Base-by-base conservation (phyloP, 2,888 invertebrate genomes). In the Platycheirus albimanus region DNA sequence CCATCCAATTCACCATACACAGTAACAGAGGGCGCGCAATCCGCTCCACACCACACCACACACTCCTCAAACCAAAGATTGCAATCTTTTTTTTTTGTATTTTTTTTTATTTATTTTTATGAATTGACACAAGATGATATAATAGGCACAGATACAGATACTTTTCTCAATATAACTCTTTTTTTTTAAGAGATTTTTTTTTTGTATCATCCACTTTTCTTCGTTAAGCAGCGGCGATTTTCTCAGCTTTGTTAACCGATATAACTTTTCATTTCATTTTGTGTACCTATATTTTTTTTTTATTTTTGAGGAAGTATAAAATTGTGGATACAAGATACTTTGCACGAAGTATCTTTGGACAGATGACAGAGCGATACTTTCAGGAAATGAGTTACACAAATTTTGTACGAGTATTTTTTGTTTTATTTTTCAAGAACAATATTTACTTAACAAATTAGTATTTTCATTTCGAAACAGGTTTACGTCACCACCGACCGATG, bases 81-180 rank as follows among this genome's bases (percentile, higher is more conserved):
- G 83, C 83, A 74, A 83, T 78, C 83, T 78, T 36, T 64, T 72
- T 67, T 38, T 54, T 41, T 49, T 7, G 5, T 33, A 36, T 61
- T 45, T 49, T 15, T 36, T 36, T 19, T 33, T 38, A 33, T 61
- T 45, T 56, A 36, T 58, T 45, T 61, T 51, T 74, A 67, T 45
- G 69, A 72, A 78, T 83, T 83, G 83, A 83, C 78, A 83, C 83
- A 69, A 78, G 78, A 83, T 83, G 83, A 83, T 83, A 83, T 83
- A 83, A 83, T 83, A 83, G n/a, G 69, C 83, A 83, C 81, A 83
- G 78, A 83, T 74, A 78, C 78, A 78, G 83, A 81, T 81, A 81
- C 81, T 80, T 80, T 79, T 61, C 64, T 56, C 74, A 67, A 56
- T 66, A 56, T 66, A 72, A 66, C 66, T 78, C 51, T 61, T 71